A percentile compares a stretch with the other conserved stretches of the same genome.
Conservation (phyloP, 2,888 invertebrate genomes). For the Apocheima hispidaria region DNA sequence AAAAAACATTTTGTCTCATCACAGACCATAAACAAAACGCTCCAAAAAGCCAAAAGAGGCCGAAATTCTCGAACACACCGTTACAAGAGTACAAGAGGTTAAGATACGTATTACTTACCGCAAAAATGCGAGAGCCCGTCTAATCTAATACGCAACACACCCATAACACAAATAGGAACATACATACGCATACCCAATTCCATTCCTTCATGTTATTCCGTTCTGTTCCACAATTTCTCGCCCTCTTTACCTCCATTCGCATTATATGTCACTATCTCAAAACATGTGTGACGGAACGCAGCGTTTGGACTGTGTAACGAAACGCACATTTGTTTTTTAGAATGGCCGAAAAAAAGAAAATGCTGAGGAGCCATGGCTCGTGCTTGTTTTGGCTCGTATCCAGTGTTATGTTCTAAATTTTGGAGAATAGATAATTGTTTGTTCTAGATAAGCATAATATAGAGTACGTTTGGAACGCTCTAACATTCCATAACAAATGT, state of each 20-base stretch:
- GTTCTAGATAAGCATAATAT: neutral
- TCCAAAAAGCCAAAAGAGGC: neutral
- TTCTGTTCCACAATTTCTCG: slow-evolving; percentile 39
- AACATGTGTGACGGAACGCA: slow-evolving; percentile 41
- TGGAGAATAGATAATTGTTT: slow-evolving; percentile 17
- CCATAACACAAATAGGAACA: slow-evolving; percentile 31
- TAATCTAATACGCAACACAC: slow-evolving; percentile 36
- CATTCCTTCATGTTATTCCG: slow-evolving; percentile 42
- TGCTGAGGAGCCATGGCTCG: neutral
- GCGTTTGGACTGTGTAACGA: slow-evolving; percentile 29
- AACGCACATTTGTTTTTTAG: slow-evolving; percentile 18
- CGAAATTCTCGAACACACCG: slow-evolving; percentile 7
- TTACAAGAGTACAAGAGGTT: slow-evolving; percentile 32
- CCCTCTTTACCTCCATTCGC: slow-evolving; percentile 34
- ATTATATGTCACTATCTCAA: slow-evolving; percentile 38
- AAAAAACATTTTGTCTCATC: slow-evolving; percentile 12
- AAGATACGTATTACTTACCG: slow-evolving; percentile 30
- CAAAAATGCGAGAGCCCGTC: slow-evolving; percentile 26
- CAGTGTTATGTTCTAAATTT: slow-evolving; percentile 26
- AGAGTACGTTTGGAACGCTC: neutral
- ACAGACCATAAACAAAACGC: slow-evolving; percentile 19
- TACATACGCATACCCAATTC: slow-evolving; percentile 34
- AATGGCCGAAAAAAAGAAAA: slow-evolving; percentile 7
- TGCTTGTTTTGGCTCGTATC: slow-evolving; percentile 17
- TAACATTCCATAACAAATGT: no score